These are phyloP conservation scores for Eurystomus gularis DNA, from an alignment of 2,113 vertebrate species.

Conservation along the genomic window DNA sequence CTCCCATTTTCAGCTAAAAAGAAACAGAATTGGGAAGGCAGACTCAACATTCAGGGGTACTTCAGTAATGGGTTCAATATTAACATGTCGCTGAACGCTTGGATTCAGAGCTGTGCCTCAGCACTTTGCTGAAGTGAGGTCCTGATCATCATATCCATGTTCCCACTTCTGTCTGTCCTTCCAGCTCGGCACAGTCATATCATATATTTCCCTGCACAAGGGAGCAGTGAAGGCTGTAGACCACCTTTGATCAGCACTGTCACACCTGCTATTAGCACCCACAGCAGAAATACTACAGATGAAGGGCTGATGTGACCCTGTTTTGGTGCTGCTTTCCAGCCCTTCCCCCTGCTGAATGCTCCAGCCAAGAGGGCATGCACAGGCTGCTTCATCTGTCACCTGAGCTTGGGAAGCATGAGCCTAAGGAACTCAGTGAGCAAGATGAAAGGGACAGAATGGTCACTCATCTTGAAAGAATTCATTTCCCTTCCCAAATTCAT, in stretches of 20 bases:
- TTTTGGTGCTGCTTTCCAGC: neutral
- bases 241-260: neutral
- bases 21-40: neutral
- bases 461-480: slow-evolving; percentile 57
- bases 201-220: neutral
- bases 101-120: neutral
- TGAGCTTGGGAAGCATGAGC: neutral
- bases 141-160: too few relatives aligned
- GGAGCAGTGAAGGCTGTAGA: neutral
- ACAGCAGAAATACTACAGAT: neutral
- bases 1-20: neutral
- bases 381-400: neutral
- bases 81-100: neutral
- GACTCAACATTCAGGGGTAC: neutral
- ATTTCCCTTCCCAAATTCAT: slow-evolving; percentile 48
- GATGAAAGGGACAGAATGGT: slow-evolving; percentile 60
- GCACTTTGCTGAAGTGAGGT: neutral
- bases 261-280: neutral
- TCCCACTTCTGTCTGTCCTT: neutral
- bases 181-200: accelerated
- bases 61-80: neutral
- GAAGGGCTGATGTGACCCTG: neutral
- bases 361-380: neutral
- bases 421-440: slow-evolving; percentile 41
- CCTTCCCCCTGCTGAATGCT: neutral